Percentiles rank a stretch among this genome's conserved stretches.
phyloP scores from a whole-genome alignment of 2,797 vertebrate genomes.

The Otolemur crassicaudatus region DNA sequence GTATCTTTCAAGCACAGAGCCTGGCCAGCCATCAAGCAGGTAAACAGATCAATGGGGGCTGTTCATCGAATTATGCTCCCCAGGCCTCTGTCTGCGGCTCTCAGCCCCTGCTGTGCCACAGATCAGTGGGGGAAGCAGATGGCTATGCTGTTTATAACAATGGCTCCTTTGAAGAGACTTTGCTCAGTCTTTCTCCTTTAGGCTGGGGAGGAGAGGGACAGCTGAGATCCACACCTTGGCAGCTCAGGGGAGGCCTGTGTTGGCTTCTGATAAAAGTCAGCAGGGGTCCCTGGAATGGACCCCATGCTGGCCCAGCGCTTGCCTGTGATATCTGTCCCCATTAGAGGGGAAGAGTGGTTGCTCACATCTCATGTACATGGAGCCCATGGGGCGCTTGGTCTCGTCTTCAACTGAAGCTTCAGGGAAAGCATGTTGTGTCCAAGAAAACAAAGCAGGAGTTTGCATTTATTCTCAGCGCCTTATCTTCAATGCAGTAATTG shows the following conservation, averaged over 20 bases:
- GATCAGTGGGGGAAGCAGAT: slow-evolving; percentile 76
- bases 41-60: slow-evolving; percentile 55
- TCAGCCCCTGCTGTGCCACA: background rate
- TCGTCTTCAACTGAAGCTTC: background rate
- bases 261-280: slow-evolving; percentile 59
- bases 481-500: background rate
- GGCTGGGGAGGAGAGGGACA: background rate
- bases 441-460: background rate
- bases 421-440: background rate
- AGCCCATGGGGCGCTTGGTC: background rate
- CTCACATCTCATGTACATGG: background rate
- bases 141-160: slow-evolving; percentile 73
- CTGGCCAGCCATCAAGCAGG: slow-evolving; percentile 25
- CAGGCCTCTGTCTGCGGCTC: slow-evolving; percentile 75
- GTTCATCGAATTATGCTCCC: slow-evolving; percentile 66
- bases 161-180: slow-evolving; percentile 23
- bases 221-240: background rate
- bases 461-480: background rate
- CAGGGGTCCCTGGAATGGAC: background rate
- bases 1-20: slow-evolving; percentile 17
- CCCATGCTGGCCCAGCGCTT: background rate
- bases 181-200: slow-evolving; percentile 36
- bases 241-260: slow-evolving; percentile 17
- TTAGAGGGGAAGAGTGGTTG: background rate
- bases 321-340: background rate